Conservation (phyloP, 2,113 vertebrate species). For the Lagopus muta region DNA sequence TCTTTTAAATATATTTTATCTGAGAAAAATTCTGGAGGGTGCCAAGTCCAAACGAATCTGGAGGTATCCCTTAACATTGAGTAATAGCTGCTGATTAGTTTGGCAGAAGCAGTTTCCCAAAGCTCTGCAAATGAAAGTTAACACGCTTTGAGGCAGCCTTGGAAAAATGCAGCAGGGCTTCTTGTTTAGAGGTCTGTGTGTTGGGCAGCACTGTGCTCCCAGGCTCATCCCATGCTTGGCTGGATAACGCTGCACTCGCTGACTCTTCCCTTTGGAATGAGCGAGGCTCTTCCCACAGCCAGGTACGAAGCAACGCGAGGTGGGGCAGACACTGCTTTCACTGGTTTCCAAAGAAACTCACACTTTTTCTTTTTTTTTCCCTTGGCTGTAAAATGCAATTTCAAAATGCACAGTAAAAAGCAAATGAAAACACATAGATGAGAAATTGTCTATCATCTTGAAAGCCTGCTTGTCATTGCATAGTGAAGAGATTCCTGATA, state of each 20-base stretch:
- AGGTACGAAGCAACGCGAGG: background rate
- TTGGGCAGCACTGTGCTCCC: background rate
- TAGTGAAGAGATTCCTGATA: background rate
- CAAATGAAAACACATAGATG: background rate
- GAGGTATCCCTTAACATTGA: constrained; percentile 43
- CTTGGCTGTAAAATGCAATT: background rate
- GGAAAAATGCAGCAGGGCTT: background rate
- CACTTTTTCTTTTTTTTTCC: background rate
- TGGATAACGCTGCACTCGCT: background rate
- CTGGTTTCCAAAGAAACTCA: background rate
- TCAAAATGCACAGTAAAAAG: background rate
- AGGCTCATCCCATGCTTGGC: background rate
- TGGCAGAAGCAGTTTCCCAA: constrained; percentile 58
- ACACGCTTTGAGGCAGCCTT: background rate
- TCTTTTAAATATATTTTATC: constrained; percentile 48
- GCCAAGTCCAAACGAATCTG: constrained; percentile 36
- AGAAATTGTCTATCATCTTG: background rate
- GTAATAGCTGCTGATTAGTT: constrained; percentile 67
- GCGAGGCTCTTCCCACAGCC: constrained; percentile 16
- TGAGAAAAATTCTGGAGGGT: constrained; percentile 66
- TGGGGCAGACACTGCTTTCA: background rate
- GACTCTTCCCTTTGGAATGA: constrained; percentile 44
- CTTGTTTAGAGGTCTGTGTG: background rate
- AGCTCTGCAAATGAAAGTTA: constrained; percentile 28
- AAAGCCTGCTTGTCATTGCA: background rate